Conservation (phyloP, 2,797 vertebrate genomes). For the Falco columbarius region DNA sequence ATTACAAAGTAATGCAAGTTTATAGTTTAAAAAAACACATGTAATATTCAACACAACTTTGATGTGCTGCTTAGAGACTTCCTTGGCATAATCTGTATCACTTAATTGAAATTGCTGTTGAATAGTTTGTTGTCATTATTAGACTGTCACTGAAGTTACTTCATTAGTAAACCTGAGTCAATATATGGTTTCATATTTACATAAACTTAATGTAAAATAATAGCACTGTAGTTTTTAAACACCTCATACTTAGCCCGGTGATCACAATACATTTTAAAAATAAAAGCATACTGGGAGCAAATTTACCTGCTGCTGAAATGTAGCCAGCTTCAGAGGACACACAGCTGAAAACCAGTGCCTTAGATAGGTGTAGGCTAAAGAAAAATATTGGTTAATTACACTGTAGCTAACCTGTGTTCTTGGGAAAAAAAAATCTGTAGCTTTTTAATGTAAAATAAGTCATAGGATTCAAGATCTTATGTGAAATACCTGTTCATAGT, state of each 20-base stretch:
- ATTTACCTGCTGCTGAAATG: constrained; percentile 12
- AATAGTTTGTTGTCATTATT: constrained; percentile 5
- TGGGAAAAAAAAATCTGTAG: neutral
- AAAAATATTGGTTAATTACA: neutral
- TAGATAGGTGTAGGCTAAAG: neutral
- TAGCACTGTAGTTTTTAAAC: neutral
- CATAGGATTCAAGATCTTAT: neutral
- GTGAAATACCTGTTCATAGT: neutral
- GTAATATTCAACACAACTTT: neutral
- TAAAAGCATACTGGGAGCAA: neutral
- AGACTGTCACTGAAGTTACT: neutral
- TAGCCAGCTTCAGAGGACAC: neutral
- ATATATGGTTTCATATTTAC: neutral
- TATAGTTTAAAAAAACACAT: neutral
- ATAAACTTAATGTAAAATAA: neutral
- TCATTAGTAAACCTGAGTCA: neutral
- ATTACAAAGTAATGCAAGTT: neutral
- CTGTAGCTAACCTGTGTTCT: neutral
- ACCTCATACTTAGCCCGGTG: neutral
- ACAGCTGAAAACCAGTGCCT: neutral
- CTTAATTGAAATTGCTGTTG: neutral
- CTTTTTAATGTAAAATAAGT: neutral
- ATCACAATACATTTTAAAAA: neutral
- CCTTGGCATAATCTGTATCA: neutral
- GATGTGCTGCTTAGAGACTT: neutral